phyloP scores from a whole-genome alignment of 2,888 invertebrate species.

The Clivina fossor region DNA sequence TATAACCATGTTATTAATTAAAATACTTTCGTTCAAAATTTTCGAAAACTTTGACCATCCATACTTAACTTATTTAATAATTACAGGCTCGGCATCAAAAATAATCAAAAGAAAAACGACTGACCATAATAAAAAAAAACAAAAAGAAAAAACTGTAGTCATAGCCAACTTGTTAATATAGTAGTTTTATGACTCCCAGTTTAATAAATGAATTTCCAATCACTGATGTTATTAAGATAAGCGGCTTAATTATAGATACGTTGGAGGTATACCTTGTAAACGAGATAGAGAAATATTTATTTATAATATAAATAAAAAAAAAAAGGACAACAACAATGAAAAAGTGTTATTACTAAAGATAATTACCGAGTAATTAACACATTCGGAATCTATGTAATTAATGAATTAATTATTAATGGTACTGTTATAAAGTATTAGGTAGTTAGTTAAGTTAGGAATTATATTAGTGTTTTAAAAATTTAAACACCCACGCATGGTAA shows the following conservation, averaged over 20 bases:
- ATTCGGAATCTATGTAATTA: constrained; percentile 8
- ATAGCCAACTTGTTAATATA: too few relatives aligned
- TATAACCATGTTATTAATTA: too few relatives aligned
- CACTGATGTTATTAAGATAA: constrained; percentile 34
- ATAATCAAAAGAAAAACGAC: too few relatives aligned
- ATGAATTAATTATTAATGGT: constrained; percentile 17
- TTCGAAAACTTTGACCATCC: constrained; percentile 8
- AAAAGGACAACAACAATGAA: constrained; percentile 4
- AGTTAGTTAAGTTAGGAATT: too few relatives aligned
- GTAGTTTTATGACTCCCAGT: too few relatives aligned
- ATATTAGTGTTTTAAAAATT: too few relatives aligned
- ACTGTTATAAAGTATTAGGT: too few relatives aligned
- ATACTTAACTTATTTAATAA: constrained; percentile 18
- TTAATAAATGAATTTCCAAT: constrained; percentile 31
- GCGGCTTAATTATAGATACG: constrained; percentile 30
- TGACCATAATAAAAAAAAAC: too few relatives aligned
- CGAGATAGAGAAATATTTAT: constrained; percentile 16
- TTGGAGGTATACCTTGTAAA: constrained; percentile 1
- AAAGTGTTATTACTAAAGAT: constrained; percentile 15
- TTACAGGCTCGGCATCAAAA: too few relatives aligned
- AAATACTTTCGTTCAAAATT: too few relatives aligned
- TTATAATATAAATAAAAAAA: constrained; percentile 24
- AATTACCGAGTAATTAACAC: constrained; percentile 23
- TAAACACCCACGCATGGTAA: too few relatives aligned
- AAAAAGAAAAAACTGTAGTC: too few relatives aligned